Evolutionary conservation across 2,797 vertebrate species (phyloP), one percentile per base, ranked within the genome.

Genomic region (Benthosema pterotum): DNA sequence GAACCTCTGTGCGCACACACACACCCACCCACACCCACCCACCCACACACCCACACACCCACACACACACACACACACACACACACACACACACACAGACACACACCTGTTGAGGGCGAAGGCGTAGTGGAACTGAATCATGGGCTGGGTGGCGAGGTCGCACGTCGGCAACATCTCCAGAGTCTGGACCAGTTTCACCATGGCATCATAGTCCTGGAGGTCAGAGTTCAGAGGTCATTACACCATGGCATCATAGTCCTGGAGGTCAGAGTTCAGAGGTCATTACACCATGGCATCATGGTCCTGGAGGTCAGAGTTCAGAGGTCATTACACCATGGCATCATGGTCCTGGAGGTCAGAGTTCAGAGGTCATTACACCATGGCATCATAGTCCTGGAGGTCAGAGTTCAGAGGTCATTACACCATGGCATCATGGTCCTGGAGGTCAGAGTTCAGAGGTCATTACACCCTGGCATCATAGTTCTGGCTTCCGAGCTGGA

Each of bases 151-250:
- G 7, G 95, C 93, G 84, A 98, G 87, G 76, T 97, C 95, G 82
- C 95, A 99, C 0, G 94, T 96, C 12, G 97, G 97, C 77, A 98
- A 89, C 93, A 93, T 95, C 89, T 98, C 93, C 65, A 98, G 83
- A 5, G 95, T 96, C 88, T 99, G 93, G n/a, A 99, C 95, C 71
- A 99, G 89, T 80, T 96, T 98, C 79, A 99, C 96, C 96, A 99
- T 98, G 25, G 96, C 95, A 70, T 98, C 94, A 25, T 98, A 98
- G 80, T 99, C 96, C 97, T 99, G 86, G 65, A 47, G 67, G 42
- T 61, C 16, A 63, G 1, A 71, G 28, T 25, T 25, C 22, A 25
- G 5, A 25, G 22, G 22, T 25, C 22, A 25, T 25, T 25, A 25
- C 22, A 25, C 22, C 22, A 25, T 25, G 22, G 22, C 22, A 25